Conservation (phyloP, 2,113 vertebrate species). For the Castor canadensis region DNA sequence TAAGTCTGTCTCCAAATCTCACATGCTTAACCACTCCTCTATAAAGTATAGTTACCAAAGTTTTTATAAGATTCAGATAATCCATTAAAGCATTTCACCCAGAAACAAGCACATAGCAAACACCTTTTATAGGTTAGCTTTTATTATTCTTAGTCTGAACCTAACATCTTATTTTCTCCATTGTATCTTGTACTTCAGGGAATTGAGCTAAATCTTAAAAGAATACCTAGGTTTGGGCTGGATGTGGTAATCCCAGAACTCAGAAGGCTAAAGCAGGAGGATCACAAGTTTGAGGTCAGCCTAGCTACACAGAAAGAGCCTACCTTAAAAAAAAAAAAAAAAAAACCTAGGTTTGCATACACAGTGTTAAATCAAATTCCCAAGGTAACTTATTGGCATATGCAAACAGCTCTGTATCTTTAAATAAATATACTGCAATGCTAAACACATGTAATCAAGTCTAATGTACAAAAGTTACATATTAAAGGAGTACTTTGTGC, state of each 20-base stretch:
- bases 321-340: neutral
- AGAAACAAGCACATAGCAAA: constrained; percentile 17
- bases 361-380: neutral
- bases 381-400: constrained; percentile 19
- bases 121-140: neutral
- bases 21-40: neutral
- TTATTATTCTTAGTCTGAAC: constrained; percentile 5
- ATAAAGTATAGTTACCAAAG: neutral
- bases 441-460: neutral
- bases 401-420: neutral
- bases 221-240: neutral
- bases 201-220: constrained; percentile 22
- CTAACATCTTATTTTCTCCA: neutral
- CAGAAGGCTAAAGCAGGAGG: too few species aligned
- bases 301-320: too few species aligned
- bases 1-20: neutral
- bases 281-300: too few species aligned
- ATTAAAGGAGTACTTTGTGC: neutral
- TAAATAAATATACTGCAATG: neutral
- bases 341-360: neutral
- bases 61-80: constrained; percentile 40
- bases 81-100: constrained; percentile 24
- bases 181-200: neutral
- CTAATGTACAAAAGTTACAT: neutral
- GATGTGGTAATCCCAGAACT: too few species aligned